Percentiles rank a stretch among this genome's conserved stretches.
These are phyloP conservation scores for Acipenser oxyrinchus DNA, from an alignment of 2,797 vertebrate species.

Conservation along the genomic window DNA sequence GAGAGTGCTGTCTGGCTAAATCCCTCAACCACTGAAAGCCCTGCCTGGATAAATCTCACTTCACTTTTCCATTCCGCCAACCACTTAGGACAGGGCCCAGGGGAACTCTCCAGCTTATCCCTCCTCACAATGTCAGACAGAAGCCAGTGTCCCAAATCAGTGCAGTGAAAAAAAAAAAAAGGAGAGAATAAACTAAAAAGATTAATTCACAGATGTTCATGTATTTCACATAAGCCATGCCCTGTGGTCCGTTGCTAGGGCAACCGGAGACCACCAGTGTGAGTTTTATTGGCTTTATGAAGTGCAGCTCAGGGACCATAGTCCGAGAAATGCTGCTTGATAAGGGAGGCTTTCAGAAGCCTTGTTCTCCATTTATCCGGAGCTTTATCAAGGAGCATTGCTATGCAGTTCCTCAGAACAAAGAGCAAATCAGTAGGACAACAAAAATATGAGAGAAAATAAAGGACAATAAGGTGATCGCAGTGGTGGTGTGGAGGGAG, in stretches of 20 bases:
- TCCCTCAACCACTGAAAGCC: slow-evolving; percentile 33
- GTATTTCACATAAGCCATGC: slow-evolving; percentile 77
- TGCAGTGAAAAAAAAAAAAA: slow-evolving; percentile 44
- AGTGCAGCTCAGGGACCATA: slow-evolving; percentile 69
- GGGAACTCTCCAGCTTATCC: slow-evolving; percentile 48
- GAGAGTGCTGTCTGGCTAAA: slow-evolving; percentile 36
- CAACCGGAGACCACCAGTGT: slow-evolving; percentile 81
- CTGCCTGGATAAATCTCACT: slow-evolving; percentile 38
- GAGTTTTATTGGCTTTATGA: slow-evolving; percentile 83
- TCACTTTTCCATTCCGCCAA: slow-evolving; percentile 46
- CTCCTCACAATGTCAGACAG: slow-evolving; percentile 46
- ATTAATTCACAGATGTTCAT: slow-evolving; percentile 85
- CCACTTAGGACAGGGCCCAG: slow-evolving; percentile 40
- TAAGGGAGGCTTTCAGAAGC: slow-evolving; percentile 51
- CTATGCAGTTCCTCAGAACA: slow-evolving; percentile 19
- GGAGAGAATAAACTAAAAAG: slow-evolving; percentile 62
- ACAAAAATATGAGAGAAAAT: slow-evolving; percentile 1
- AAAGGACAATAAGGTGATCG: neutral
- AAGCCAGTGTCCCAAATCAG: slow-evolving; percentile 41
- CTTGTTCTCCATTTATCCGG: slow-evolving; percentile 57
- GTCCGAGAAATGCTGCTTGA: slow-evolving; percentile 59
- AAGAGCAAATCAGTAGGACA: neutral
- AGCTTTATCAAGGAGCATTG: slow-evolving; percentile 43
- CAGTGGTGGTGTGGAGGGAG: neutral
- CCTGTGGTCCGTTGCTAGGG: slow-evolving; percentile 85